phyloP scores from a whole-genome alignment of 2,113 vertebrate species.

The Austrofundulus limnaeus region DNA sequence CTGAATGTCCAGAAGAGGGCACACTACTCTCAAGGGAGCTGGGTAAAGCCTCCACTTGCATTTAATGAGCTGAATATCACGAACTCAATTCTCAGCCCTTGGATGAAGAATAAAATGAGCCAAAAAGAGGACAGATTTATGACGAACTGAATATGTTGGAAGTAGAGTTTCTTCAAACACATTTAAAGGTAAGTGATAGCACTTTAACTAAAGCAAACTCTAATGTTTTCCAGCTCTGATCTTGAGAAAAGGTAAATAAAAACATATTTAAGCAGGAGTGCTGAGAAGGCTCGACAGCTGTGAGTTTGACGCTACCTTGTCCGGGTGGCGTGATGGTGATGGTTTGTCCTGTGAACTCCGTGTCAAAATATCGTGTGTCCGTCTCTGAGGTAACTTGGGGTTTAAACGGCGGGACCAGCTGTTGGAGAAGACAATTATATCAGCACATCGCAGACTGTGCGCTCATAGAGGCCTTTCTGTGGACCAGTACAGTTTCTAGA shows the following conservation, averaged over 20 bases:
- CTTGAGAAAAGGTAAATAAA: neutral
- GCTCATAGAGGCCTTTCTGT: constrained; percentile 44
- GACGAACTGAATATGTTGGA: neutral
- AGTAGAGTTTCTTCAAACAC: no score
- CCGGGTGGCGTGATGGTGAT: constrained; percentile 97
- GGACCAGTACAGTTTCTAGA: constrained; percentile 27
- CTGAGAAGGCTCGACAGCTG: neutral
- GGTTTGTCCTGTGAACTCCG: constrained; percentile 95
- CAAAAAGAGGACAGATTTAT: neutral
- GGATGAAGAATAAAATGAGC: neutral
- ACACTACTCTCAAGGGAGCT: constrained; percentile 45
- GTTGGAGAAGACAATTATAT: constrained; percentile 46
- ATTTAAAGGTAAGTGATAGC: neutral
- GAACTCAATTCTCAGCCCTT: neutral
- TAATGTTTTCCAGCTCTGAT: neutral
- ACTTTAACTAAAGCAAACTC: neutral
- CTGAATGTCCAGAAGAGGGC: constrained; percentile 66
- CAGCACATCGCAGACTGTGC: constrained; percentile 47
- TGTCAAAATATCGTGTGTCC: constrained; percentile 93
- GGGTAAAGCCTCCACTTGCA: neutral
- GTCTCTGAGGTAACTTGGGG: constrained; percentile 95
- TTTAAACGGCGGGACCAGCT: constrained; percentile 93
- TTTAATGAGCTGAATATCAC: constrained; percentile 7
- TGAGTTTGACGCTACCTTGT: constrained; percentile 83
- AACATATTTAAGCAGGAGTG: neutral